Evolutionary conservation across 2,113 vertebrate genomes (phyloP).

Genomic region (Narcine bancroftii): DNA sequence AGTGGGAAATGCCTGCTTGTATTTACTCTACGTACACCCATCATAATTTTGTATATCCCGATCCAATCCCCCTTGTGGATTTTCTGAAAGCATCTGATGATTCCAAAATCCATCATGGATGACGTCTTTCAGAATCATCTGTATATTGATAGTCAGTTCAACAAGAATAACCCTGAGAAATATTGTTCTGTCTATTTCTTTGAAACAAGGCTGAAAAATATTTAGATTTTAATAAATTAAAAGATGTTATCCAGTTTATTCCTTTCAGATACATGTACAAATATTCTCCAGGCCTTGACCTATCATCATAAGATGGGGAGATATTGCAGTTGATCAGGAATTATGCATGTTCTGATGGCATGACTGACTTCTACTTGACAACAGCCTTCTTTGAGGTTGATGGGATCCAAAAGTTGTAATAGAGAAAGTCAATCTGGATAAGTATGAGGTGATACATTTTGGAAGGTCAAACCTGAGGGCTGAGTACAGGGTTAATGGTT

Average conservation of each 20-base stretch:
- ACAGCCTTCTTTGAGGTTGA: not conserved
- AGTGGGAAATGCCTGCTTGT: too few species aligned
- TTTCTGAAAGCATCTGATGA: not conserved
- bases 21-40: too few species aligned
- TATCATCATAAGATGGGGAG: not conserved
- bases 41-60: too few species aligned
- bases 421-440: too few species aligned
- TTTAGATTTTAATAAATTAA: conserved; percentile 46
- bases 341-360: not conserved
- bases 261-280: too few species aligned
- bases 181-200: conserved; percentile 98
- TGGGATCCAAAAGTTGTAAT: not conserved
- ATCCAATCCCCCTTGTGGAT: too few species aligned
- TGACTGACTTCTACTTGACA: not conserved
- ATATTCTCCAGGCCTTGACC: not conserved
- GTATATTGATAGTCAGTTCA: conserved; percentile 96
- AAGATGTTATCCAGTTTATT: too few species aligned
- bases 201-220: conserved; percentile 81
- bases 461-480: too few species aligned
- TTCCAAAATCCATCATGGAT: conserved; percentile 82
- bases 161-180: conserved; percentile 94
- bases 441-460: too few species aligned
- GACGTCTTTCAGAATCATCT: conserved; percentile 92
- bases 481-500: too few species aligned
- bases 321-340: not conserved